Conservation (phyloP, 2,113 vertebrate genomes). For the Lagopus leucura region DNA sequence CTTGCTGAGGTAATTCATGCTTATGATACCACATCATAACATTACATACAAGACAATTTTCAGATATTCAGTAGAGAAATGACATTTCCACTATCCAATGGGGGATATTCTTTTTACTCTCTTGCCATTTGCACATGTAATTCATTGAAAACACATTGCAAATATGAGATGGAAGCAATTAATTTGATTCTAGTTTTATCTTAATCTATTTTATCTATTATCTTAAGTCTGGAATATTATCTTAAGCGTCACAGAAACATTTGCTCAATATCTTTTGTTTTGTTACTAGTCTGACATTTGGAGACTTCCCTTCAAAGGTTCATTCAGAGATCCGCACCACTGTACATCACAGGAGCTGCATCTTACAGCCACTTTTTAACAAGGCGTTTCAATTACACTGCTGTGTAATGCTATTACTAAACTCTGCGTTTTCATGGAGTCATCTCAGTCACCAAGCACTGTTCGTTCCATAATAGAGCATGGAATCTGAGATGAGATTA, state of each 20-base stretch:
- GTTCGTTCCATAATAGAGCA: constrained; percentile 3
- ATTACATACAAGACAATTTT: neutral
- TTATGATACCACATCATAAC: neutral
- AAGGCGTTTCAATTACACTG: neutral
- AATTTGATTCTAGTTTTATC: constrained; percentile 5
- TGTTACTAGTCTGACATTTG: neutral
- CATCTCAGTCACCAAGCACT: neutral
- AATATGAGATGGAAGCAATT: constrained; percentile 8
- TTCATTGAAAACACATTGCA: constrained; percentile 18
- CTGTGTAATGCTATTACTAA: constrained; percentile 33
- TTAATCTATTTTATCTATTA: too few species aligned
- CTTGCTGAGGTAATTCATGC: constrained; percentile 7
- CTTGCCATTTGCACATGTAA: constrained; percentile 5
- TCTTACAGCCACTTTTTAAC: neutral
- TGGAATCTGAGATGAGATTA: neutral
- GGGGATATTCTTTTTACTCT: constrained; percentile 25
- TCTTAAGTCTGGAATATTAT: neutral
- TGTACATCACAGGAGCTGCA: neutral
- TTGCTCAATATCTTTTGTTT: neutral
- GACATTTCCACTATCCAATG: neutral
- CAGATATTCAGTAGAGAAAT: constrained; percentile 38
- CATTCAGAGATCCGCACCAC: neutral
- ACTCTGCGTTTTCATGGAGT: neutral
- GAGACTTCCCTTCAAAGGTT: neutral
- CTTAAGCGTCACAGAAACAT: neutral